Evolutionary conservation across 2,113 vertebrate genomes (phyloP).

Genomic region (Sylvia atricapilla): DNA sequence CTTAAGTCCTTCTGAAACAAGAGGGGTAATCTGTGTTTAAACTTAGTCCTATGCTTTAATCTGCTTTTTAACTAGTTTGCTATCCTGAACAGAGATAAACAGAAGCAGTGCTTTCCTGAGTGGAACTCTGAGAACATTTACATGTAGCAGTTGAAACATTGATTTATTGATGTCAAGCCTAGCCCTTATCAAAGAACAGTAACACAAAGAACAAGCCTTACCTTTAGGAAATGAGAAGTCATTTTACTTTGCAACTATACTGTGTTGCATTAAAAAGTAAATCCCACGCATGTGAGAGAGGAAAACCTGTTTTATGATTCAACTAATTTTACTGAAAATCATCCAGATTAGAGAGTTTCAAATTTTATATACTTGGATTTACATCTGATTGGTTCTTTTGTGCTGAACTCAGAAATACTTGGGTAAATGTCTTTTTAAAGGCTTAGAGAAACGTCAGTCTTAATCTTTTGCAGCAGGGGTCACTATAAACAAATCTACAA

Average conservation of each 20-base stretch:
- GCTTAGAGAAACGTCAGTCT: background rate
- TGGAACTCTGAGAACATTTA: background rate
- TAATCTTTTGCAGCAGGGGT: conserved; percentile 52
- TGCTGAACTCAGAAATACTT: background rate
- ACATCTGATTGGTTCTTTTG: background rate
- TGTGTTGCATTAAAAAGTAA: background rate
- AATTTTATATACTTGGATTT: background rate
- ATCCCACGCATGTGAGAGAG: background rate
- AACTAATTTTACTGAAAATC: background rate
- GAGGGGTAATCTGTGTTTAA: conserved; percentile 24
- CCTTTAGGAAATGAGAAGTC: background rate
- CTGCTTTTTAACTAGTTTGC: conserved; percentile 34
- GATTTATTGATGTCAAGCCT: background rate
- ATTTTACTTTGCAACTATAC: background rate
- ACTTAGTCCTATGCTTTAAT: conserved; percentile 29
- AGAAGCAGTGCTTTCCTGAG: background rate
- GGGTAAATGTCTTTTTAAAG: background rate
- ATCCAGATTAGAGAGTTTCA: background rate
- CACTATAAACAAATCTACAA: conserved; percentile 47
- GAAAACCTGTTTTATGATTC: background rate
- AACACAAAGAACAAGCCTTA: background rate
- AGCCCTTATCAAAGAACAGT: background rate
- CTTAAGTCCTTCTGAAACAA: conserved; percentile 10
- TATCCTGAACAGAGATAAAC: conserved; percentile 1
- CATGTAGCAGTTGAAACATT: background rate